Evolutionary conservation across 2,888 invertebrate species (phyloP).

Genomic region (Calameuta idolon): DNA sequence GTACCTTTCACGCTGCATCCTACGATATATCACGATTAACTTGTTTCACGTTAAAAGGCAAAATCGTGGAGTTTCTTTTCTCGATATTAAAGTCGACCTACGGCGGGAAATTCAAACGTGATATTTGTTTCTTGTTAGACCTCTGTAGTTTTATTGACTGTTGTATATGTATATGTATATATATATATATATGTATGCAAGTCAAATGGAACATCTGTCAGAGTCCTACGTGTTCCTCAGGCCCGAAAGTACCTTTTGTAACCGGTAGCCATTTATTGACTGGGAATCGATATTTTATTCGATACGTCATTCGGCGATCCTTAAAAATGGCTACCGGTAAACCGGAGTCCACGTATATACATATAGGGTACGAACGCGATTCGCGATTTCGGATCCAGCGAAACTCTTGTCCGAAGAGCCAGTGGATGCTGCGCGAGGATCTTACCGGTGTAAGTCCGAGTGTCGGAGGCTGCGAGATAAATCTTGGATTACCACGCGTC

Average conservation of each 20-base stretch:
- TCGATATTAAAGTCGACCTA: not conserved
- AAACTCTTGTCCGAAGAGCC: not conserved
- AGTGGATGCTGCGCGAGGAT: not conserved
- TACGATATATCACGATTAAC: not conserved
- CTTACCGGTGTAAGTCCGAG: conserved; percentile 4
- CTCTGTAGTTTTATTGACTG: not conserved
- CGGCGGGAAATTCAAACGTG: not conserved
- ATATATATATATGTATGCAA: not conserved
- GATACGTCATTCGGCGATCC: not conserved
- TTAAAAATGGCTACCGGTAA: not conserved
- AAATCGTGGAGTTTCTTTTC: not conserved
- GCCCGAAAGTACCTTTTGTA: not conserved
- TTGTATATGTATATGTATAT: no score
- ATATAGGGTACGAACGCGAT: not conserved
- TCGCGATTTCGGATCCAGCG: not conserved
- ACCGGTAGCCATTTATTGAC: not conserved
- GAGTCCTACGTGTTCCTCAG: not conserved
- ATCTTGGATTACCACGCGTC: conserved; percentile 62
- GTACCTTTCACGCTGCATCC: not conserved
- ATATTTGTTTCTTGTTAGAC: not conserved
- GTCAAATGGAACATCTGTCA: not conserved
- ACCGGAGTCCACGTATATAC: not conserved
- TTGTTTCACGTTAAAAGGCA: not conserved
- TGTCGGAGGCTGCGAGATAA: conserved; percentile 57
- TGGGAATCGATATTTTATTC: not conserved